Conservation (phyloP, 2,113 vertebrate species). For the Brachypteracias leptosomus region DNA sequence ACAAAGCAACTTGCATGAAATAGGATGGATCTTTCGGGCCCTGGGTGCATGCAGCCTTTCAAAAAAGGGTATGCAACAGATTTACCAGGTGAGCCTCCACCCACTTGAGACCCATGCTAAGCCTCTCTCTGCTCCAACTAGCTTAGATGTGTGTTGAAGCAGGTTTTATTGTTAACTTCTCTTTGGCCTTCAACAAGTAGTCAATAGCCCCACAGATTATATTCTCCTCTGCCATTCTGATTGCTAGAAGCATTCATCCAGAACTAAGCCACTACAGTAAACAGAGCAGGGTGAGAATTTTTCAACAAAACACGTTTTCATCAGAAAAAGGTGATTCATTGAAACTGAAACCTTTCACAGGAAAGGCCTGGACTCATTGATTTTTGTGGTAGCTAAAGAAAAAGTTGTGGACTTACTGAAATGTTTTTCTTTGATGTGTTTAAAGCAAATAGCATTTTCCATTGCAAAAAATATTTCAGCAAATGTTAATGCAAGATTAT, state of each 20-base stretch:
- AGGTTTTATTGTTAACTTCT: slow-evolving; percentile 47
- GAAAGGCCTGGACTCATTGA: not conserved
- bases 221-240: slow-evolving; percentile 42
- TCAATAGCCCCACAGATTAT: slow-evolving; percentile 42
- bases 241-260: slow-evolving; percentile 16
- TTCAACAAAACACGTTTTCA: slow-evolving; percentile 23
- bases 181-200: slow-evolving; percentile 54
- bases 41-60: not conserved
- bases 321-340: slow-evolving; percentile 15
- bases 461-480: not conserved
- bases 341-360: slow-evolving; percentile 20
- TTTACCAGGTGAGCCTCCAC: not conserved
- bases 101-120: slow-evolving; percentile 5
- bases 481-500: not conserved
- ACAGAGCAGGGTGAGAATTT: slow-evolving; percentile 3
- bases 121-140: not conserved
- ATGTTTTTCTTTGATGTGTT: not conserved
- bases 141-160: slow-evolving; percentile 40
- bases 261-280: slow-evolving; percentile 49
- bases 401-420: not conserved
- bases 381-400: not conserved
- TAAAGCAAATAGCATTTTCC: not conserved
- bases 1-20: not conserved
- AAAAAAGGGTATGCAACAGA: not conserved
- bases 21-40: not conserved